Base-by-base conservation (phyloP, 2,888 invertebrate genomes). In the Sphaerophoria rueppellii region DNA sequence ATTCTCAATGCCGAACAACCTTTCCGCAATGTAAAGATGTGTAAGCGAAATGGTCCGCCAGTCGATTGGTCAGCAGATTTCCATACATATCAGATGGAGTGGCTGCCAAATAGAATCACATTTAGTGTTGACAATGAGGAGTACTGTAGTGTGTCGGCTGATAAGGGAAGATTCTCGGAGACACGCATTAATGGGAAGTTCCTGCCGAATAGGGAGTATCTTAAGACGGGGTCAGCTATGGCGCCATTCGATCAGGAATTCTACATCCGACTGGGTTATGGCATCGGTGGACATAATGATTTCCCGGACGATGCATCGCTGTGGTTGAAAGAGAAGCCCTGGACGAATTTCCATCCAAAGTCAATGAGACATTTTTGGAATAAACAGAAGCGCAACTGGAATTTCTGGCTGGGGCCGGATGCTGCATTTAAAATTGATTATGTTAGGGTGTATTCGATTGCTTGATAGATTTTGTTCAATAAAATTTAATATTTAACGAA, bases 231-330 rank as follows among this genome's bases (percentile, higher is more conserved):
- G 35, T 87, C 87, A 0, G 87, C 87, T 0, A 93, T 95, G 91
- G 95, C 96, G 0, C 97, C 97, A 0, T 96, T 96, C 88, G 96
- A 97, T 91, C 93, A 95, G 90, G 93, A 96, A 92, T 92, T 92
- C 77, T 92, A 96, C 95, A 95, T 97, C 34, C 93, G 95, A 0
- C 89, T 97, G 67, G 97, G 96, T 0, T 92, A 97, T 12, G 95
- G 96, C 48, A 95, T 96, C 54, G 97, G 96, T 0, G 97, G 97
- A 0, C 91, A 94, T 4, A 93, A 94, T 71, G 95, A 95, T 89
- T 97, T 96, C 89, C 93, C 94, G 0, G 96, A 96, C 88, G 88
- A 80, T 54, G 72, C 74, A 6, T 16, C 60, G 5, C 82, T 80
- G 11, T 89, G 89, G 87, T 5, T 76, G 4, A 73, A 73, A 2